Evolutionary conservation across 2,113 vertebrate species (phyloP), one percentile per base, ranked within the genome.

Genomic region (Chaenocephalus aceratus): DNA sequence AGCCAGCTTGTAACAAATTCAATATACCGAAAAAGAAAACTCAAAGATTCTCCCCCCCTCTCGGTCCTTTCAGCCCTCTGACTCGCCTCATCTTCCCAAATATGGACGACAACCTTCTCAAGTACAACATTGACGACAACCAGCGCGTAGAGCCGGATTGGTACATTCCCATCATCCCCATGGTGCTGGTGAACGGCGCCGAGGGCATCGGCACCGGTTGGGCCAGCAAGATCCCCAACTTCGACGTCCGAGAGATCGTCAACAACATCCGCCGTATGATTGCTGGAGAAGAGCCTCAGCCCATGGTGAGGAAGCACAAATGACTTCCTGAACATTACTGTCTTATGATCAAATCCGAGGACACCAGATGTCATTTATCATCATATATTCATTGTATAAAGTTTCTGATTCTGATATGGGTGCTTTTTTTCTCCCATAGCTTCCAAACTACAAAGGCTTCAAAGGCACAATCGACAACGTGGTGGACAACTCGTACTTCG

Each of bases 151-250:
- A 99, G 91, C 98, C 98, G 0, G 98, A 99, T 82, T 99, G 98
- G 98, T 99, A 99, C 84, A 96, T 99, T 1, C 98, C 98, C 13
- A 98, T 99, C 88, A 96, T 99, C 57, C 98, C 98, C 1, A 96
- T 95, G 77, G 95, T 99, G 80, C 94, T 99, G 75, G 93, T 98
- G 76, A 99, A 99, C 1, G 98, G 98, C 0, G 87, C 96, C 0
- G 98, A 99, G 9, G 98, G 98, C 15, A 99, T 99, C 10, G 98
- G 98, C 60, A 99, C 98, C 1, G 98, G 98, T 75, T 99, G 98
- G 98, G 97, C 98, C 88, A 97, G 96, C 76, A 98, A 94, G 92
- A 93, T 99, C 63, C 97, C 97, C 62, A 99, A 98, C 93, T 98
- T 93, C 0, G 94, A 99, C 72, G 73, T 96, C 58, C 94, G 97